Conservation (phyloP, 2,113 vertebrate genomes). For the Apus apus region DNA sequence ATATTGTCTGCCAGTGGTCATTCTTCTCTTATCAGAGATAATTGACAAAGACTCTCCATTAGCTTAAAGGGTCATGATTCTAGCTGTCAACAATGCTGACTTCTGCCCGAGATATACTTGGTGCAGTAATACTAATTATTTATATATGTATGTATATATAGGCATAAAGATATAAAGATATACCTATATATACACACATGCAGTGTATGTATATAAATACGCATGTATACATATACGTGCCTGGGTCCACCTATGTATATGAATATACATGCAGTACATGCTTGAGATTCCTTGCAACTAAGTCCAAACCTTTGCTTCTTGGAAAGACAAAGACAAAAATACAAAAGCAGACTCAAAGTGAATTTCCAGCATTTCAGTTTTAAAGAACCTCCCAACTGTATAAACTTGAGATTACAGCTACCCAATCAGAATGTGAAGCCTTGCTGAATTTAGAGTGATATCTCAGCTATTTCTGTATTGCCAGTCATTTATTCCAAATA, state of each 20-base stretch:
- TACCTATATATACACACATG: neutral
- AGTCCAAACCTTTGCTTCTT: neutral
- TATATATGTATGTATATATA: neutral
- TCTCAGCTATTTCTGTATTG: slow-evolving; percentile 31
- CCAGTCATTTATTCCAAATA: slow-evolving; percentile 11
- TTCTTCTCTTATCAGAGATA: neutral
- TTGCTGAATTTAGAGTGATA: slow-evolving; percentile 1
- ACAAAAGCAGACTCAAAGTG: neutral
- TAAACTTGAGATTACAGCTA: neutral
- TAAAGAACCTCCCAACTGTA: neutral
- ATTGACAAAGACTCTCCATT: neutral
- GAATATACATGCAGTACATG: neutral
- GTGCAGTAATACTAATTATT: neutral
- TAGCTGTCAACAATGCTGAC: neutral
- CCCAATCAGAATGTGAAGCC: neutral
- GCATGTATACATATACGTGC: neutral
- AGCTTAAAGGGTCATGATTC: neutral
- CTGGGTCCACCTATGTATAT: neutral
- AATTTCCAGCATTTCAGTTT: neutral
- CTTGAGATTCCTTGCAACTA: neutral
- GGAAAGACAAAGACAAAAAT: slow-evolving; percentile 28
- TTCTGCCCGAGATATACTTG: neutral
- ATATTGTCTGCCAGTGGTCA: neutral
- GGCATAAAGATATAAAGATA: neutral
- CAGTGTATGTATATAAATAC: neutral